Evolutionary conservation across 1,140 invertebrate genomes (phyloP), one percentile per base, ranked within the genome.

Genomic region (Drosophila seguyi): DNA sequence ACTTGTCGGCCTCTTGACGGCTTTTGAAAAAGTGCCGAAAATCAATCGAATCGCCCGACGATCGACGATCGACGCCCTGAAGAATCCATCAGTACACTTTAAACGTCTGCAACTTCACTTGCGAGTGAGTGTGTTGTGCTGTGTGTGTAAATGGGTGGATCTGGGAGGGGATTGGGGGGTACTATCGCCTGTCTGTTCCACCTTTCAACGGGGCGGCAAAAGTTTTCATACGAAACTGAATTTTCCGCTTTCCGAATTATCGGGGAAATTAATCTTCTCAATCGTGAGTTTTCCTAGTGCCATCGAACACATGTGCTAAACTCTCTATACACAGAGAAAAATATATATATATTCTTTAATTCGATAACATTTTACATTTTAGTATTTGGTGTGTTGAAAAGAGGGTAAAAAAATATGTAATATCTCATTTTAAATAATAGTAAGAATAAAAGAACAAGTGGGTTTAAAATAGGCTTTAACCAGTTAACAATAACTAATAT

Each of bases 231-330:
- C 29, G 38, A 65, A 65, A 65, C 61, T 65, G 38, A n/a, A 61
- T 61, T 42, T 65, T 65, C 56, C 56, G 69, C 74, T 56, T 53
- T 41, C 63, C 73, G 62, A 88, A 88, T 88, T 88, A 88, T 75
- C 84, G 77, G 45, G 47, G 67, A 84, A 84, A 88, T 88, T 90
- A 88, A 88, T 88, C 84, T 88, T 90, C 65, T 75, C 82, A 84
- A 86, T 88, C 80, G 83, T 84, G 63, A 81, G 84, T 87, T 87
- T 76, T 80, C 76, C 48, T 57, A 58, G 72, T 65, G 60, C 74
- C 50, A 71, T 22, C 31, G 47, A 81, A 81, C 84, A 88, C 84
- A 88, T 88, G 84, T 90, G 85, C 85, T 66, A 88, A 88, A 84
- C 79, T 67, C 62, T 48, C 0, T 50, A 7, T 73, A 76, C 55